phyloP scores from a whole-genome alignment of 2,888 invertebrate genomes.

The Deladenus siricidicola region DNA sequence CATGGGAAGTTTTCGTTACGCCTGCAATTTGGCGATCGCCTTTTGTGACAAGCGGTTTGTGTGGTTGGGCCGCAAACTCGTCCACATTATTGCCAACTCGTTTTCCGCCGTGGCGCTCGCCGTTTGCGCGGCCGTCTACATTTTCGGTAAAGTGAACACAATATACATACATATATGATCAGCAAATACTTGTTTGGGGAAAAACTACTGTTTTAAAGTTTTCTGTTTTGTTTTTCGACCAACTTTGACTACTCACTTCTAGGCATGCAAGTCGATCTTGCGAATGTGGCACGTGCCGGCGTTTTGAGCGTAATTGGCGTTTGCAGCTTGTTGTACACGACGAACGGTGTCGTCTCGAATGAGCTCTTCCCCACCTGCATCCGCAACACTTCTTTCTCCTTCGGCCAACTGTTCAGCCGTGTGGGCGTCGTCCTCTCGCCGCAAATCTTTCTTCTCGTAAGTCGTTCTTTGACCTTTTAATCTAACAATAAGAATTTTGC shows the following conservation, averaged over 20 bases:
- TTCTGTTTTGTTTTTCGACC: too few species aligned
- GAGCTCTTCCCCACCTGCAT: conserved; percentile 48
- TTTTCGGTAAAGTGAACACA: conserved; percentile 1
- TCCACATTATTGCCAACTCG: conserved; percentile 34
- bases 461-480: neutral
- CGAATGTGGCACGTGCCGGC: conserved; percentile 7
- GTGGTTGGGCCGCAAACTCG: conserved; percentile 37
- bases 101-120: conserved; percentile 29
- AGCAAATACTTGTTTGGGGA: too few species aligned
- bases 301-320: conserved; percentile 29
- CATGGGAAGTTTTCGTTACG: conserved; percentile 40
- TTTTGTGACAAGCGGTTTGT: conserved; percentile 31
- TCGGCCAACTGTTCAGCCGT: conserved; percentile 38
- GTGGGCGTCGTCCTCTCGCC: conserved; percentile 44
- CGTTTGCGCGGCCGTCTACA: conserved; percentile 19
- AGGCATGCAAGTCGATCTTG: conserved; percentile 31
- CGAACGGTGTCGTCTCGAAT: conserved; percentile 37
- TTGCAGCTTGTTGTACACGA: conserved; percentile 29
- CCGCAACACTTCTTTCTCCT: conserved; percentile 41
- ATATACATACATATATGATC: neutral
- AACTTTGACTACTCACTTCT: too few species aligned
- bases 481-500: too few species aligned
- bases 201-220: too few species aligned
- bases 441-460: conserved; percentile 37
- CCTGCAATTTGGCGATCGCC: conserved; percentile 35